Base-by-base conservation (phyloP, 2,888 invertebrate species). In the Bombylius major region DNA sequence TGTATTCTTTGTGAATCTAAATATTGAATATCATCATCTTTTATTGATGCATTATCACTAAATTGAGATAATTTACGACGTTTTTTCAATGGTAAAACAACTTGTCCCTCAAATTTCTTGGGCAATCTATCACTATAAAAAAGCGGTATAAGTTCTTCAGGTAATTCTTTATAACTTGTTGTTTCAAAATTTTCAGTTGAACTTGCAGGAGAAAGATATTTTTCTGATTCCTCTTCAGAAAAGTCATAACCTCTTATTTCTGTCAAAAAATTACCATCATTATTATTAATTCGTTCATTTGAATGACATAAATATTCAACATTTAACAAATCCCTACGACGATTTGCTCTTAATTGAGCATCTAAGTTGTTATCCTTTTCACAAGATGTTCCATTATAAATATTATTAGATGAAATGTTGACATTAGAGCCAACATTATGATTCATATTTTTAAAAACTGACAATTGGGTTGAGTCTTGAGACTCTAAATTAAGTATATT, bases 341-440 rank as follows among this genome's bases (percentile, higher is more conserved):
- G 33, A 33, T 52, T 51, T 51, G 23, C 11, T 46, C 56, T 45
- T 47, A 46, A 49, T 36, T 54, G 42, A 44, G 54, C 39, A 50
- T 14, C 47, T 57, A 61, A 58, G 59, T 56, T 60, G 58, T 62
- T 60, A 56, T 58, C 56, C 53, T 56, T 60, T 60, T 60, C 60
- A 60, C 59, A 58, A 59, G 51, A 56, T 53, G 54, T 13, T 12
- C 45, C 5, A 45, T 51, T 31, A 14, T 23, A 12, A 23, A 12
- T 47, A 47, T 23, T 47, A 47, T 47, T 47, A 5, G 47, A 23
- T 14, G 47, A 23, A 23, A 9, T 23, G 13, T 14, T 47, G 6
- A 5, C 47, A 12, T 47, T 14, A 23, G 9, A 32, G 48, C 33
- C 55, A 47, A 51, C 51, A 44, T 2, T 44, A 3, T 44, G 13